These are phyloP conservation scores for Mnemiopsis leidyi DNA, from an alignment of 37 sponge, comb jelly and placozoan genomes.

Conservation along the genomic window DNA sequence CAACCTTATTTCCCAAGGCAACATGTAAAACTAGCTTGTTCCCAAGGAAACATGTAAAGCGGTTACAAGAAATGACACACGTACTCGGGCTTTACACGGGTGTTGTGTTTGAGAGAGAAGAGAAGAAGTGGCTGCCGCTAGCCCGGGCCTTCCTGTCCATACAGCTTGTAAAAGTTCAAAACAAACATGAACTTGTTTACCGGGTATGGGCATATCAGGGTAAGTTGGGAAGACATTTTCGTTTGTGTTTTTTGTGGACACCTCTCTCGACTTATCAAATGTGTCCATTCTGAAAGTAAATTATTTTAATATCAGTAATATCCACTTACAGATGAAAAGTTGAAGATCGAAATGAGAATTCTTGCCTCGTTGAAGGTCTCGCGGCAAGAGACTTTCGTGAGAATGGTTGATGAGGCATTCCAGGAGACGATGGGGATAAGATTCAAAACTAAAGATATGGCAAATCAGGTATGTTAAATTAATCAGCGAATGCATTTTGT, in stretches of 20 bases:
- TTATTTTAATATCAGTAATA: too few species aligned
- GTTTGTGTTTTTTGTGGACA: too few species aligned
- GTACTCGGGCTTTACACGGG: not conserved
- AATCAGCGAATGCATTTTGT: not conserved
- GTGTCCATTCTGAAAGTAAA: too few species aligned
- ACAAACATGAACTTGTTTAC: slow-evolving; percentile 8
- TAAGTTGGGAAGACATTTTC: too few species aligned
- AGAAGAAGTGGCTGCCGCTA: slow-evolving; percentile 21
- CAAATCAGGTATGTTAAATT: not conserved
- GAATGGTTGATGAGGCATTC: not conserved
- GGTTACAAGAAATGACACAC: not conserved
- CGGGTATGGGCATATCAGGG: slow-evolving; percentile 19
- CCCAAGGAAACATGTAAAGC: too few species aligned
- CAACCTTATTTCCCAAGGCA: too few species aligned
- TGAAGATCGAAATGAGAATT: slow-evolving; percentile 14
- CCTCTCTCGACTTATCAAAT: too few species aligned
- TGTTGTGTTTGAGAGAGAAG: slow-evolving; percentile 34
- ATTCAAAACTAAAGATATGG: slow-evolving; percentile 19
- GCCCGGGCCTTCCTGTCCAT: not conserved
- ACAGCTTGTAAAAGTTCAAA: not conserved
- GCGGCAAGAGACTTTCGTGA: not conserved
- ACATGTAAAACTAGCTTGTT: too few species aligned
- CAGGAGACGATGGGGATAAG: not conserved
- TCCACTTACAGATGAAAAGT: not conserved
- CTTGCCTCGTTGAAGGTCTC: slow-evolving; percentile 7